Evolutionary conservation across 2,113 vertebrate genomes (phyloP), one percentile per base, ranked within the genome.

Genomic region (Marcusenius ussheri): DNA sequence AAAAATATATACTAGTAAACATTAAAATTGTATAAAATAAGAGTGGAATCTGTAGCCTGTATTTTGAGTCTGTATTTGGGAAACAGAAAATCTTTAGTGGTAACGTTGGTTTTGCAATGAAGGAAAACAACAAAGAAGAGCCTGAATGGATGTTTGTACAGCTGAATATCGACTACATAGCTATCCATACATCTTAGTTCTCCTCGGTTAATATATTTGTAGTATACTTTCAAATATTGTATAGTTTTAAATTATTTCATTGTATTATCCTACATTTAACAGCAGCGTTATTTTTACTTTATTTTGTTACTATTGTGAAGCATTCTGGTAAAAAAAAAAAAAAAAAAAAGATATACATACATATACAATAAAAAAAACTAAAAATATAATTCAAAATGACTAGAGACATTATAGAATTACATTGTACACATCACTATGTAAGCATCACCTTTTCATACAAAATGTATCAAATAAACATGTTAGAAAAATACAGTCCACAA

Each of bases 401-500:
- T 53, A 31, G 27, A 47, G 17, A 70, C 31, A 51, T 42, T 53
- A 53, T 39, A 88, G 87, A 35, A 53, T 53, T 53, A 53, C 49
- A 62, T 62, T 45, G 35, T 46, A 88, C 24, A 27, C 56, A 88
- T 66, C 87, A 88, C 56, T 45, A 62, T n/a, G 35, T 53, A 45
- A 62, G 49, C 53, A 58, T 62, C 53, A 88, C 10, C 3, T 46
- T 62, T 87, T 87, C 50, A 53, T 53, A 87, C 24, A 87, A 87
- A 87, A 56, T 39, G 47, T 87, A 66, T 87, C 51, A 88, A 62
- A 66, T 66, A n/a, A 62, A 58, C 51, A 66, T 88, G 56, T 88
- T 88, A 88, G 24, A 87, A 87, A 87, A 88, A 88, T 62, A 88
- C 31, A 62, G 87, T 62, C 4, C 21, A 88, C 31, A 66, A 50